phyloP scores from a whole-genome alignment of 2,797 vertebrate genomes.

The Poeciliopsis infans region DNA sequence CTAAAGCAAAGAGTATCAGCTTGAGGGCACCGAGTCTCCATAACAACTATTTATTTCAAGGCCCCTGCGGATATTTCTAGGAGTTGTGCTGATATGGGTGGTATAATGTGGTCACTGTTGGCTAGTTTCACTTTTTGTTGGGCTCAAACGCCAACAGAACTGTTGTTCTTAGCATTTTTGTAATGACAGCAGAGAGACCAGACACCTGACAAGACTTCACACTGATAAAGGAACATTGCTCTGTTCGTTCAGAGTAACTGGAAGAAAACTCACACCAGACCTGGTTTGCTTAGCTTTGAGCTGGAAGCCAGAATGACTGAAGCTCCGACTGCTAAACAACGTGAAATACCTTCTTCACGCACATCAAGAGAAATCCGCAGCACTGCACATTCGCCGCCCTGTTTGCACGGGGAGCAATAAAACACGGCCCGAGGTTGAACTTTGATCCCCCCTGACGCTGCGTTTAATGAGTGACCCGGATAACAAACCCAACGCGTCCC shows the following conservation, averaged over 20 bases:
- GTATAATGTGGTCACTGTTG: no score
- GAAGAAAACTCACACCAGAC: slow-evolving; percentile 17
- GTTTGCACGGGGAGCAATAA: slow-evolving; percentile 21
- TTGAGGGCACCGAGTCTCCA: background rate
- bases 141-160: background rate
- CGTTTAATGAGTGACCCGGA: slow-evolving; percentile 46
- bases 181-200: background rate
- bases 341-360: background rate
- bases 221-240: background rate
- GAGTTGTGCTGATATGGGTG: background rate
- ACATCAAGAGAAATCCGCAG: slow-evolving; percentile 8
- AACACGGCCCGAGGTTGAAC: slow-evolving; percentile 27
- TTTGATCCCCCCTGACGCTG: slow-evolving; percentile 31
- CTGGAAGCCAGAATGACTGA: background rate
- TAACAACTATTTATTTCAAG: background rate
- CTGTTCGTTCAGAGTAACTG: background rate
- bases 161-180: background rate
- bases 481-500: slow-evolving; percentile 17
- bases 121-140: background rate
- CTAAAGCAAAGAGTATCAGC: background rate
- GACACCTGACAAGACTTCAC: background rate
- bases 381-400: slow-evolving; percentile 2
- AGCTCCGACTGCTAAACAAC: background rate
- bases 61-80: background rate
- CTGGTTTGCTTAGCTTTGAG: slow-evolving; percentile 36